Conservation (phyloP, 2,888 invertebrate species). For the Globia sparganii region DNA sequence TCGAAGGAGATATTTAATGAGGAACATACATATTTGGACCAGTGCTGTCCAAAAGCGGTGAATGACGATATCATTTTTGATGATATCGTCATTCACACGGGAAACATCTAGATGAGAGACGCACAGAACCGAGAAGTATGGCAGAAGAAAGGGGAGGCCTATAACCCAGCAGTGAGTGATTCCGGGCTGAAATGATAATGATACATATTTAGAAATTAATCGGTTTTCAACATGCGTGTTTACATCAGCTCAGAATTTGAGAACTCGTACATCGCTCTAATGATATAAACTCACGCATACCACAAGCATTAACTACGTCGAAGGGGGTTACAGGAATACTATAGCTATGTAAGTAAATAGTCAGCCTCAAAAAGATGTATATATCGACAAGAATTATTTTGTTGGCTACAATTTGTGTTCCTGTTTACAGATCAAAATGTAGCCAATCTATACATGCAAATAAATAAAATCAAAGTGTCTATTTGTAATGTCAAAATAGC, state of each 20-base stretch:
- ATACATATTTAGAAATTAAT: not conserved
- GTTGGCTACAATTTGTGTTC: not conserved
- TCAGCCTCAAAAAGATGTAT: not conserved
- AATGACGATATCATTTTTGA: no score
- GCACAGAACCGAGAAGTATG: no score
- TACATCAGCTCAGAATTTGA: not conserved
- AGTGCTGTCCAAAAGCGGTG: no score
- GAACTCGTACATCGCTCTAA: not conserved
- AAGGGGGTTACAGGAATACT: not conserved
- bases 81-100: no score
- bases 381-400: not conserved
- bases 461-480: not conserved
- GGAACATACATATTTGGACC: no score
- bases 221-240: not conserved
- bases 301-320: not conserved
- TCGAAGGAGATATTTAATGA: not conserved
- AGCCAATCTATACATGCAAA: not conserved
- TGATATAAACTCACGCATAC: slow-evolving; percentile 2
- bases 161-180: no score
- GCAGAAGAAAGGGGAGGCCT: no score
- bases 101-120: no score
- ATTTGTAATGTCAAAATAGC: no score
- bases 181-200: no score
- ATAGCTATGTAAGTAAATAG: not conserved
- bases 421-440: not conserved